Conservation (phyloP, 2,888 invertebrate genomes). For the Cryptophagus acutangulus region DNA sequence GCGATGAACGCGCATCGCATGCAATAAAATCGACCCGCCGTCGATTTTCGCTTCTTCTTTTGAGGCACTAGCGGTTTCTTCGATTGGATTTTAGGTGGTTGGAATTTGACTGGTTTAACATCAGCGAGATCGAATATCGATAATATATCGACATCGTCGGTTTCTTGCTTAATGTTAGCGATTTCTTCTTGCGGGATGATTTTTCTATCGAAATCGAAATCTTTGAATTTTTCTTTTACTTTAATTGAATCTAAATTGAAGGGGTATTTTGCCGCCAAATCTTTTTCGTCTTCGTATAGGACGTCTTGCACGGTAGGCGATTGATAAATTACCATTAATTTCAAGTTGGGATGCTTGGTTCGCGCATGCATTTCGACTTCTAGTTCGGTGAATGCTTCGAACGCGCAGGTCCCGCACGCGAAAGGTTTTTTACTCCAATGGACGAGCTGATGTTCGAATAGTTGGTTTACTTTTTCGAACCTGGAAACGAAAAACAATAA, state of each 20-base stretch:
- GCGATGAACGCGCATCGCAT: conserved; percentile 4
- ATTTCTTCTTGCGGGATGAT: neutral
- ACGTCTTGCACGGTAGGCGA: neutral
- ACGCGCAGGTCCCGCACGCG: conserved; percentile 48
- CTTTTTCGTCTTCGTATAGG: neutral
- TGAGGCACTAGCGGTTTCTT: too few species aligned
- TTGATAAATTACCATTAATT: neutral
- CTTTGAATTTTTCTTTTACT: neutral
- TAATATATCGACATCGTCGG: too few species aligned
- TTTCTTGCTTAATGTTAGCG: neutral
- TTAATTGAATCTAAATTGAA: too few species aligned
- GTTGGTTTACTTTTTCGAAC: conserved; percentile 27
- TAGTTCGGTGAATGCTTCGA: conserved; percentile 31
- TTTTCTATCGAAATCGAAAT: neutral
- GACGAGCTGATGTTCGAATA: conserved; percentile 47
- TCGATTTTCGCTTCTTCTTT: too few species aligned
- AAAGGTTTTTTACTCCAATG: conserved; percentile 51
- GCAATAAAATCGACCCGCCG: too few species aligned
- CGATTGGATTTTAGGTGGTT: too few species aligned
- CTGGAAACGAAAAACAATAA: conserved; percentile 20
- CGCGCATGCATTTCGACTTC: conserved; percentile 38
- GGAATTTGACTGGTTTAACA: too few species aligned
- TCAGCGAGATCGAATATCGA: too few species aligned
- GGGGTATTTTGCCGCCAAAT: too few species aligned
- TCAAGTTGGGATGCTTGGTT: conserved; percentile 16